A percentile compares a stretch with the other conserved stretches of the same genome.
Evolutionary conservation across 2,797 vertebrate genomes (phyloP).

Genomic region (Acrossocheilus wenchowensis): DNA sequence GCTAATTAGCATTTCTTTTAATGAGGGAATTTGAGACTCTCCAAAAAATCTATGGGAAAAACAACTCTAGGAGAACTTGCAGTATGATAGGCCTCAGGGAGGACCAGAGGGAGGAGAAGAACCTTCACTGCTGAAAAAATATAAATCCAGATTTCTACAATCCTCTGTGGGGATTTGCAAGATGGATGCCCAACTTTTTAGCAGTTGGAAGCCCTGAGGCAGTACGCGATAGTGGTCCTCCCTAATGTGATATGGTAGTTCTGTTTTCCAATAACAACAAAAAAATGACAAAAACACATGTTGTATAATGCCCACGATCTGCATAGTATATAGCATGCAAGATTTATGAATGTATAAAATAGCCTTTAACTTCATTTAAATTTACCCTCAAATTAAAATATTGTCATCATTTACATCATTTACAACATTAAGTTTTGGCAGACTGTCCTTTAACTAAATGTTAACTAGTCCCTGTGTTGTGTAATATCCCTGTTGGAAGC

Average conservation of each 20-base stretch:
- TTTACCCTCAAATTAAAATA: background rate
- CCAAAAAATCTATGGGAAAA: background rate
- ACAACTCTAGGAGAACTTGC: conserved; percentile 30
- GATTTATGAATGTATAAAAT: no score
- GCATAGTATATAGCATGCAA: no score
- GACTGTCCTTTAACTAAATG: background rate
- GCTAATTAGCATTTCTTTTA: conserved; percentile 18
- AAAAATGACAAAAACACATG: conserved; percentile 31
- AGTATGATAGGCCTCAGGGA: conserved; percentile 46
- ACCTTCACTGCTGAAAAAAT: conserved; percentile 47
- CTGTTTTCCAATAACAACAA: conserved; percentile 51
- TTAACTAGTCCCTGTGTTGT: background rate
- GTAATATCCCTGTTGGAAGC: background rate
- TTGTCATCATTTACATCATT: background rate
- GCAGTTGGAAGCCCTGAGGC: conserved; percentile 62
- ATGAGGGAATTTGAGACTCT: conserved; percentile 8
- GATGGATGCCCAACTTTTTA: conserved; percentile 55
- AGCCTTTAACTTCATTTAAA: background rate
- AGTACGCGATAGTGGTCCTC: conserved; percentile 54
- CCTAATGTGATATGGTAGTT: conserved; percentile 52
- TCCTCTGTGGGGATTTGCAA: conserved; percentile 56
- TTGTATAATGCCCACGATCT: no score
- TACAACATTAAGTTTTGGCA: background rate
- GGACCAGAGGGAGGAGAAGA: conserved; percentile 54
- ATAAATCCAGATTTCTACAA: conserved; percentile 50